phyloP scores from a whole-genome alignment of 1,140 invertebrate genomes.

The Paraescarpia echinospica region DNA sequence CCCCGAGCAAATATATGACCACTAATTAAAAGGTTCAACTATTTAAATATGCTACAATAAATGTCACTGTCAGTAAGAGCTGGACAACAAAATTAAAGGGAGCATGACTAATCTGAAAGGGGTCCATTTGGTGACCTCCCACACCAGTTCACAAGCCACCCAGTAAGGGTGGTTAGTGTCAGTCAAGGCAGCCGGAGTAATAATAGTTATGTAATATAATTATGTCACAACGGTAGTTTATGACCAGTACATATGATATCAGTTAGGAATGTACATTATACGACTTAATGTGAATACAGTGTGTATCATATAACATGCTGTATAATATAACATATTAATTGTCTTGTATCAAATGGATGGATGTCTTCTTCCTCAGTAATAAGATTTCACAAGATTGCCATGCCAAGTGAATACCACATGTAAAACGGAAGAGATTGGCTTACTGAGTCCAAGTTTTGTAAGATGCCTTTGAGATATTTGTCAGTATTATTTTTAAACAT shows the following conservation, averaged over 20 bases:
- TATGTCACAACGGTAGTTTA: background rate
- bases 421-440: no score
- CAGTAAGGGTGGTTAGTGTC: background rate
- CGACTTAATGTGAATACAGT: background rate
- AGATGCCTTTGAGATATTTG: no score
- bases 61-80: background rate
- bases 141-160: background rate
- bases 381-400: no score
- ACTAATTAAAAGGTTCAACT: background rate
- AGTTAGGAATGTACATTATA: background rate
- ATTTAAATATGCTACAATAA: background rate
- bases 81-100: background rate
- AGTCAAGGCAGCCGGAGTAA: background rate
- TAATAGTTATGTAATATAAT: background rate
- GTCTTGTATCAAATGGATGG: background rate
- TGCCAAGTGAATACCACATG: no score
- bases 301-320: background rate
- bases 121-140: background rate
- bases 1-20: background rate
- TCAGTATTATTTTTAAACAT: no score
- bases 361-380: no score
- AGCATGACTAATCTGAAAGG: background rate
- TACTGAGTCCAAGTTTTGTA: no score
- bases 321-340: background rate
- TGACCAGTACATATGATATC: background rate